These are phyloP conservation scores for Cyanoramphus novaezelandiae DNA, from an alignment of 2,113 vertebrate species.

Conservation along the genomic window DNA sequence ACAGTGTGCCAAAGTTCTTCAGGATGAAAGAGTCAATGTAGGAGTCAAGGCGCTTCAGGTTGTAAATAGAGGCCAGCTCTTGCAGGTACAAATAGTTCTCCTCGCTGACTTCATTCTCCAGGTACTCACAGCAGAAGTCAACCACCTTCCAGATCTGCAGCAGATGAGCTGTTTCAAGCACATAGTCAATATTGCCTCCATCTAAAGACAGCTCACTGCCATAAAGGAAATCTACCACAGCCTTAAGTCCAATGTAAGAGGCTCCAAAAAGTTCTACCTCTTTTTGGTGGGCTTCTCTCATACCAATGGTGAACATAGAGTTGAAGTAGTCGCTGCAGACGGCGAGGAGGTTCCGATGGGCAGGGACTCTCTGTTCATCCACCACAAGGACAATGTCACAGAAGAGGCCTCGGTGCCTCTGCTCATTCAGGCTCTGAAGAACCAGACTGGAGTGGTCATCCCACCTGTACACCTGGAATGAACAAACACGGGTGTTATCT, in stretches of 20 bases:
- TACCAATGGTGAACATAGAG: conserved; percentile 94
- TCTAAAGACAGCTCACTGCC: conserved; percentile 87
- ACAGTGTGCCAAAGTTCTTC: conserved; percentile 83
- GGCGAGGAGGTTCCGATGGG: conserved; percentile 89
- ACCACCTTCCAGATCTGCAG: conserved; percentile 93
- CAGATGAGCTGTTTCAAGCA: conserved; percentile 90
- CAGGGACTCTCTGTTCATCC: conserved; percentile 80
- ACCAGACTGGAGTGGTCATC: conserved; percentile 79
- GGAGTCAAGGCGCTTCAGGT: conserved; percentile 85
- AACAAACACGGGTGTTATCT: background rate
- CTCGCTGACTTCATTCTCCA: conserved; percentile 90
- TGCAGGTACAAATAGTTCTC: conserved; percentile 95
- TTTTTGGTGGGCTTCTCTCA: conserved; percentile 89
- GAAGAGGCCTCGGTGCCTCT: conserved; percentile 84
- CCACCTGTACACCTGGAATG: conserved; percentile 83
- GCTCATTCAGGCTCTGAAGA: conserved; percentile 88
- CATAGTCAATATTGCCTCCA: conserved; percentile 86
- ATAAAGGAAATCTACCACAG: conserved; percentile 92
- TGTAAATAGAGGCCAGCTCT: conserved; percentile 90
- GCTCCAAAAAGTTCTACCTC: conserved; percentile 90
- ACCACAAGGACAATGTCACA: conserved; percentile 92
- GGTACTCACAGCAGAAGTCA: conserved; percentile 94
- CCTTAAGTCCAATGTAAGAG: conserved; percentile 87
- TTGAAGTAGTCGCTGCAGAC: conserved; percentile 95
- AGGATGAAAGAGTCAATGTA: conserved; percentile 91